Evolutionary conservation across 2,888 invertebrate species (phyloP).

Genomic region (Galerucella calmariensis): DNA sequence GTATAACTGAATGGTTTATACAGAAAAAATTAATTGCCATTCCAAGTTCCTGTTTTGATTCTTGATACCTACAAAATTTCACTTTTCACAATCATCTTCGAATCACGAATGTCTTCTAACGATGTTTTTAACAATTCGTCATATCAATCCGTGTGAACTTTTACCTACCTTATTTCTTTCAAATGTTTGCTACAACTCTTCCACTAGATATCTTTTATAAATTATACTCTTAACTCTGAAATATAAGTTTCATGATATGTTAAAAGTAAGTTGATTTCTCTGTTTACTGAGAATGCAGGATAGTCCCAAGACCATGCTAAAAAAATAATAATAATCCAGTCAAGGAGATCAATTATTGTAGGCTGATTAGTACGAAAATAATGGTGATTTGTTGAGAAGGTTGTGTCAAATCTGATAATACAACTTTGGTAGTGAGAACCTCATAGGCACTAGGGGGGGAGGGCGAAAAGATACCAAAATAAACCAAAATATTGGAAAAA

Average conservation of each 20-base stretch:
- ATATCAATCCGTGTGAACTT: background rate
- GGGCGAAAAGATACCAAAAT: too few relatives aligned
- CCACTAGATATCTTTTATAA: background rate
- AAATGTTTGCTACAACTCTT: background rate
- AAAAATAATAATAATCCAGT: too few relatives aligned
- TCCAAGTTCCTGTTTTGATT: background rate
- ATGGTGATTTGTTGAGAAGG: too few relatives aligned
- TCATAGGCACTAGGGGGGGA: too few relatives aligned
- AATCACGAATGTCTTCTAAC: constrained; percentile 1
- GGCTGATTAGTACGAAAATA: too few relatives aligned
- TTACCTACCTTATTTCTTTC: background rate
- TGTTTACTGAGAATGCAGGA: background rate
- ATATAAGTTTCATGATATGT: background rate
- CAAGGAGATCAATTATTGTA: too few relatives aligned
- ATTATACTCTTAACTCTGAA: background rate
- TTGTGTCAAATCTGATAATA: too few relatives aligned
- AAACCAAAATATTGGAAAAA: too few relatives aligned
- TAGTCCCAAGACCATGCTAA: too few relatives aligned
- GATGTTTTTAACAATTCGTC: background rate
- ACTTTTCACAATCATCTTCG: constrained; percentile 2
- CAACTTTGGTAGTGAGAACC: too few relatives aligned
- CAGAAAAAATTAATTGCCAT: background rate
- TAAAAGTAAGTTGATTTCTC: background rate
- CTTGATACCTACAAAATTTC: background rate
- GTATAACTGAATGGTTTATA: background rate